These are phyloP conservation scores for Hipposideros larvatus DNA, from an alignment of 2,797 vertebrate genomes.

Conservation along the genomic window DNA sequence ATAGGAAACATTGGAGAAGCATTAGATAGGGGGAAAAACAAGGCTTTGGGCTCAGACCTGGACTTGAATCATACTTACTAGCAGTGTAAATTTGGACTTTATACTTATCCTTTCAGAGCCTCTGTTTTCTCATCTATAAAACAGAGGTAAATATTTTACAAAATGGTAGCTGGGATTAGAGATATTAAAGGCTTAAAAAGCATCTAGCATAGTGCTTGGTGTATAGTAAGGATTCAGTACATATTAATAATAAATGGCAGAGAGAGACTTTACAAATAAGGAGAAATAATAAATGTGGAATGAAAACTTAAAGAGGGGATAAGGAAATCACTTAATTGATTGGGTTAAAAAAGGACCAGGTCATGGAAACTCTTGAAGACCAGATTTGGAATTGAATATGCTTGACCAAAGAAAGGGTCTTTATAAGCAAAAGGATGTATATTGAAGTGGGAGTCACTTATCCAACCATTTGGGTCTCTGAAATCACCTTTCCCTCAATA, in stretches of 20 bases:
- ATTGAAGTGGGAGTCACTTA: background rate
- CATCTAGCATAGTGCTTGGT: background rate
- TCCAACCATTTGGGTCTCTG: background rate
- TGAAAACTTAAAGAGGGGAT: background rate
- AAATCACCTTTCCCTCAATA: conserved; percentile 8
- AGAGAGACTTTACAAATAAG: conserved; percentile 8
- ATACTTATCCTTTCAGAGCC: background rate
- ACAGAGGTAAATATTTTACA: background rate
- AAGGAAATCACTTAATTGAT: conserved; percentile 8
- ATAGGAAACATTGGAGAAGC: conserved; percentile 5
- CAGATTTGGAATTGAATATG: conserved; percentile 41
- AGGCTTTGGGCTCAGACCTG: background rate
- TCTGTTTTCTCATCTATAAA: conserved; percentile 49
- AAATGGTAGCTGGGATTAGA: background rate
- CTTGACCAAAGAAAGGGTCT: conserved; percentile 1
- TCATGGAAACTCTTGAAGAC: conserved; percentile 11
- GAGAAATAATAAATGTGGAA: background rate
- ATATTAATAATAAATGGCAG: conserved; percentile 21
- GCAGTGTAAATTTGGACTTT: background rate
- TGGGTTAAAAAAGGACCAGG: background rate
- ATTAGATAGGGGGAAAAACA: background rate
- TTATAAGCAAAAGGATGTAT: conserved; percentile 38
- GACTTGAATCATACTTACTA: conserved; percentile 11
- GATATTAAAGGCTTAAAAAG: conserved; percentile 13
- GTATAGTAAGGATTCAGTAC: conserved; percentile 10